Conservation (phyloP, 2,888 invertebrate genomes). For the Mythimna loreyi region DNA sequence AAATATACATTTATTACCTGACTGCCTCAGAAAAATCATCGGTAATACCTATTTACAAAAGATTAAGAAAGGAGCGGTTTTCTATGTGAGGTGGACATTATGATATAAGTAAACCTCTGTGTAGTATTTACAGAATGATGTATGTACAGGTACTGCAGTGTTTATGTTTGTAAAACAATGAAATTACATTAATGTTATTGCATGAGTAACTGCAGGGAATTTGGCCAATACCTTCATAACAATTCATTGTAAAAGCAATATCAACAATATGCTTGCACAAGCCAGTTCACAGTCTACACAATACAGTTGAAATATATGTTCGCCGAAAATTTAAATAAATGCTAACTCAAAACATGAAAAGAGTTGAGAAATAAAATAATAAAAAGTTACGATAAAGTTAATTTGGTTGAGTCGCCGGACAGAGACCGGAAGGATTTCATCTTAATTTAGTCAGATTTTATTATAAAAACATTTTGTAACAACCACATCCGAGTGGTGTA, state of each 20-base stretch:
- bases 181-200: conserved; percentile 15
- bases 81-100: too few species aligned
- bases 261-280: conserved; percentile 13
- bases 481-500: conserved; percentile 45
- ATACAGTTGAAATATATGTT: neutral
- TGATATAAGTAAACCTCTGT: too few species aligned
- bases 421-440: conserved; percentile 39
- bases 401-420: neutral
- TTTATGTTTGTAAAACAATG: neutral
- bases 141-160: neutral
- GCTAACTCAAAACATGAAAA: neutral
- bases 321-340: conserved; percentile 4
- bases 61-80: too few species aligned
- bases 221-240: conserved; percentile 25
- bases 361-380: neutral
- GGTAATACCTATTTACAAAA: too few species aligned
- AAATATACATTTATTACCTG: too few species aligned
- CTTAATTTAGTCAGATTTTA: conserved; percentile 37
- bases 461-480: conserved; percentile 34
- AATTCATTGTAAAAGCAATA: conserved; percentile 20
- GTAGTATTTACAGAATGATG: too few species aligned
- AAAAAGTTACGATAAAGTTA: too few species aligned
- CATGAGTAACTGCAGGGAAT: conserved; percentile 39
- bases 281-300: neutral
- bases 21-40: too few species aligned